These are phyloP conservation scores for Hermatobates lingyangjiaoensis DNA, from an alignment of 1,140 invertebrate species.

Conservation along the genomic window DNA sequence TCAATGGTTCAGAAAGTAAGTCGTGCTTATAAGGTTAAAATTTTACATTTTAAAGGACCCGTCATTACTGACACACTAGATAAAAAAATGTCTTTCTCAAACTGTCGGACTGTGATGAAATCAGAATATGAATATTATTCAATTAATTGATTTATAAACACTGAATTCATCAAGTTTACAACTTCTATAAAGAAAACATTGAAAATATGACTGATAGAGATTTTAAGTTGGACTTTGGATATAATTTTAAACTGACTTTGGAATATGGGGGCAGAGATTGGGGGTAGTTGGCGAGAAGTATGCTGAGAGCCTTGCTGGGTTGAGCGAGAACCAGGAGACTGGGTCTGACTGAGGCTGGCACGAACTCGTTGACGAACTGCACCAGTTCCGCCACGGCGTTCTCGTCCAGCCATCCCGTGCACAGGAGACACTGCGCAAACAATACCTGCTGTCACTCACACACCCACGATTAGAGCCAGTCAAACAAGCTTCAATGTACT, in stretches of 20 bases:
- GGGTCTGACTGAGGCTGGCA: conserved; percentile 14
- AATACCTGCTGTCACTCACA: too few relatives aligned
- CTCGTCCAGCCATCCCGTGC: conserved; percentile 16
- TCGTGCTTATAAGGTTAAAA: too few relatives aligned
- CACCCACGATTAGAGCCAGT: too few relatives aligned
- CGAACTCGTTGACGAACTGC: conserved; percentile 18
- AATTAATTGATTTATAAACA: background rate
- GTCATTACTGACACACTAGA: too few relatives aligned
- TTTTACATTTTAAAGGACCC: too few relatives aligned
- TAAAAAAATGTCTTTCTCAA: background rate
- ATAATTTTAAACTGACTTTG: conserved; percentile 25
- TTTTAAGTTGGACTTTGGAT: conserved; percentile 6
- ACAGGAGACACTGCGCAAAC: conserved; percentile 19
- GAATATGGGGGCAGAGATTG: conserved; percentile 33
- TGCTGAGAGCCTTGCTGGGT: conserved; percentile 14
- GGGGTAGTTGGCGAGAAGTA: conserved; percentile 32
- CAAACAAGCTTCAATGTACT: too few relatives aligned
- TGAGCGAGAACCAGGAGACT: conserved; percentile 18
- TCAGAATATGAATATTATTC: background rate
- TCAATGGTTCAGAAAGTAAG: too few relatives aligned
- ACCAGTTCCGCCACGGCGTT: conserved; percentile 16
- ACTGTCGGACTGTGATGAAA: background rate
- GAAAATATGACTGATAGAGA: too few relatives aligned
- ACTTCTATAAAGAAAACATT: too few relatives aligned
- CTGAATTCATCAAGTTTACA: too few relatives aligned